Base-by-base conservation (phyloP, 1,140 invertebrate species). In the Ostrea denselamellosa region DNA sequence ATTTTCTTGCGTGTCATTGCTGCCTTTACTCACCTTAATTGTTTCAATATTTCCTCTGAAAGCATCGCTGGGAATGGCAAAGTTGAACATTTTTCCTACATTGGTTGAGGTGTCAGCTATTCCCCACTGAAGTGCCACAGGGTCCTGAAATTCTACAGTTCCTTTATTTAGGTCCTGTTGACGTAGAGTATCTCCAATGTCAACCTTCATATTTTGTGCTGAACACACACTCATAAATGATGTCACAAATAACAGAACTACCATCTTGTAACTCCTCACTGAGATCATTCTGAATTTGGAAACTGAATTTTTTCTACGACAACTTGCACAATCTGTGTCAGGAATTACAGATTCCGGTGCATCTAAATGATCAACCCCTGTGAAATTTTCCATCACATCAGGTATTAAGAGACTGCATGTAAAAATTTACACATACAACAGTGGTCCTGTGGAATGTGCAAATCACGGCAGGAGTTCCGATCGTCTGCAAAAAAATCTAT, bases 11-110 rank as follows among this genome's bases (percentile, higher is more conserved):
- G 34, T 62, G 58, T 19, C 58, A 17, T 62, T 5, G 10, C n/a
- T 62, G 17, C 22, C 25, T 81, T 19, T 25, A 89, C 91, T 91
- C 56, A 93, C 92, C 90, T 87, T 90, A 85, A 91, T 91, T 77
- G n/a, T 83, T 0, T 86, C 53, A n/a, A 91, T 89, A 17, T 83
- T 85, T 83, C 92, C 92, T 87, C 89, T 90, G 85, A 93, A 93
- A 62, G 92, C 92, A 90, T 93, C 92, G 28, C 83, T 87, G 28
- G 92, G 92, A 85, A 93, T 91, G 44, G 90, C 86, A 89, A 91
- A 90, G 19, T 90, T 90, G 83, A 93, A 92, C 62, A 93, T 71
- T 51, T 90, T 89, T 19, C 92, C 92, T 8, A 92, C 91, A 58
- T 86, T 62, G 25, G 92, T 91, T 34, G 92, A 90, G 12, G 90